Evolutionary conservation across 2,797 vertebrate genomes (phyloP).

Genomic region (Sphaeramia orbicularis): DNA sequence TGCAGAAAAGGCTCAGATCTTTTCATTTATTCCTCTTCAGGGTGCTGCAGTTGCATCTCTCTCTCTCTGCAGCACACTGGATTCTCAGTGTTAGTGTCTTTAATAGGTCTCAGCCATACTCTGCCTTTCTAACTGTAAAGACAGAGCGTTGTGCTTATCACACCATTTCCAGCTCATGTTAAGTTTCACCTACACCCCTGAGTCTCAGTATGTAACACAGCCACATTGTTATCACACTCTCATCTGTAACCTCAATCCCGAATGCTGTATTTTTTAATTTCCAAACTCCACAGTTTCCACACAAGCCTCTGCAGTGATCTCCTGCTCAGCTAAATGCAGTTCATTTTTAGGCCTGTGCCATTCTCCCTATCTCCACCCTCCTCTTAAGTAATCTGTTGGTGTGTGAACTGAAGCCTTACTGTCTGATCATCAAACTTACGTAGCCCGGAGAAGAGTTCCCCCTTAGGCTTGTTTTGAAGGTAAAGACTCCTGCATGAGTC

Average conservation of each 20-base stretch:
- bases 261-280: slow-evolving; percentile 68
- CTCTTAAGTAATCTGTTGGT: slow-evolving; percentile 66
- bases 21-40: slow-evolving; percentile 61
- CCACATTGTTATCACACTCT: slow-evolving; percentile 63
- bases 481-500: slow-evolving; percentile 72
- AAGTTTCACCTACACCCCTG: slow-evolving; percentile 55
- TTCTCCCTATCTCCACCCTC: slow-evolving; percentile 51
- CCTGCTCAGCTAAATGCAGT: slow-evolving; percentile 46
- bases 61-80: slow-evolving; percentile 49
- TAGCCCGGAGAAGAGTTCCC: slow-evolving; percentile 65
- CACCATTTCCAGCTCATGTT: slow-evolving; percentile 64
- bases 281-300: slow-evolving; percentile 62
- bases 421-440: slow-evolving; percentile 77
- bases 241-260: slow-evolving; percentile 73
- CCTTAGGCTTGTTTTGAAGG: slow-evolving; percentile 76
- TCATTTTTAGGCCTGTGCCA: slow-evolving; percentile 55
- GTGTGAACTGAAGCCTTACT: slow-evolving; percentile 70
- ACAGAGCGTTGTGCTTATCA: slow-evolving; percentile 62
- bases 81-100: slow-evolving; percentile 58
- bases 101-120: slow-evolving; percentile 52
- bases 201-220: slow-evolving; percentile 51
- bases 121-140: slow-evolving; percentile 37
- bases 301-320: slow-evolving; percentile 50
- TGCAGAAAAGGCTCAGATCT: slow-evolving; percentile 47
- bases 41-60: slow-evolving; percentile 59